Evolutionary conservation across 2,888 invertebrate species (phyloP).

Genomic region (Entomobrya multifasciata): DNA sequence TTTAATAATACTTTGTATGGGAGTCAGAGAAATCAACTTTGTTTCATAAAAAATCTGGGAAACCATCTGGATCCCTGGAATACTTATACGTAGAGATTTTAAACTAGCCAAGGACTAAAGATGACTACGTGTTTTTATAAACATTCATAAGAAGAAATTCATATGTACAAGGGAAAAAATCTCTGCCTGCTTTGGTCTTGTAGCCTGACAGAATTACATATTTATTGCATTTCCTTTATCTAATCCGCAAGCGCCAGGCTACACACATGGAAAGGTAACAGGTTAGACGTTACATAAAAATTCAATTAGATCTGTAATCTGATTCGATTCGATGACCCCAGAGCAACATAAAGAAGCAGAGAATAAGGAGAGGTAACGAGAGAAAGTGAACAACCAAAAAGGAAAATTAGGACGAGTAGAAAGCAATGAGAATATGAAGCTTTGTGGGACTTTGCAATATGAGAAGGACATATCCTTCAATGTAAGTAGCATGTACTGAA

Average conservation of each 20-base stretch:
- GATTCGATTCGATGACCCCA: slow-evolving; percentile 38
- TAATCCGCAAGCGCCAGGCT: not conserved
- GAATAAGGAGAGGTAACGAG: not conserved
- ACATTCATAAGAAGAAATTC: no score
- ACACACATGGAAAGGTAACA: not conserved
- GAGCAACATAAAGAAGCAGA: not conserved
- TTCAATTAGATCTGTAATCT: slow-evolving; percentile 55
- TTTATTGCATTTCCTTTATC: slow-evolving; percentile 25
- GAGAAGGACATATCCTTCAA: no score
- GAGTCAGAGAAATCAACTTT: no score
- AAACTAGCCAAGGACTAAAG: no score
- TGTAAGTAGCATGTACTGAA: no score
- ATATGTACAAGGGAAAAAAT: not conserved
- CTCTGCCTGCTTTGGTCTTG: not conserved
- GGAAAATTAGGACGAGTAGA: slow-evolving; percentile 6
- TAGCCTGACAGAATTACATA: slow-evolving; percentile 35
- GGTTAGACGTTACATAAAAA: slow-evolving; percentile 51
- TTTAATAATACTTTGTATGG: no score
- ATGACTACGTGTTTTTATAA: no score
- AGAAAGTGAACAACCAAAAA: slow-evolving; percentile 10
- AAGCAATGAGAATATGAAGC: no score
- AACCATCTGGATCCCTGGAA: no score
- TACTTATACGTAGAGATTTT: no score
- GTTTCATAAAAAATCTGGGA: no score
- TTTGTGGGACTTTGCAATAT: no score